Conservation (phyloP, 2,113 vertebrate species). For the Cnemophilus loriae region DNA sequence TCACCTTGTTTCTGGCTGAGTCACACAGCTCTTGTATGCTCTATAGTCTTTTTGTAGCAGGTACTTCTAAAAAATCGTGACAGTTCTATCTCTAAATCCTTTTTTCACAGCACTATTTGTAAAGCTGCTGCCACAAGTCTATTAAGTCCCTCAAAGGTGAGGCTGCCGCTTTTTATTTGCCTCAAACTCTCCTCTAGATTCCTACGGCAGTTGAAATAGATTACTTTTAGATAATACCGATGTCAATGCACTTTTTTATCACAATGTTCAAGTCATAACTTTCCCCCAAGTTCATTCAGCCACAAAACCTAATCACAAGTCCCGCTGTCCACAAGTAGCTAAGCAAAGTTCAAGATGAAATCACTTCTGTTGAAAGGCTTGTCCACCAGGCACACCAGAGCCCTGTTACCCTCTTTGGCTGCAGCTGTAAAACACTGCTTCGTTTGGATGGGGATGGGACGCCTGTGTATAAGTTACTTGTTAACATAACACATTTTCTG, state of each 20-base stretch:
- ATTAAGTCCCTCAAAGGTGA: not conserved
- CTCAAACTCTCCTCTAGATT: not conserved
- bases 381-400: not conserved
- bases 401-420: fast-evolving
- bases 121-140: not conserved
- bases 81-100: not conserved
- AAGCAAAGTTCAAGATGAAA: not conserved
- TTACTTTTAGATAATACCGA: not conserved
- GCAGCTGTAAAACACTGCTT: not conserved
- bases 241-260: not conserved
- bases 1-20: not conserved
- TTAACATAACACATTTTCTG: not conserved
- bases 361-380: not conserved
- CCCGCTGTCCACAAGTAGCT: fast-evolving
- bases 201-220: not conserved
- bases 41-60: not conserved
- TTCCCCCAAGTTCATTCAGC: not conserved
- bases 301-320: not conserved
- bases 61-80: not conserved
- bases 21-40: not conserved
- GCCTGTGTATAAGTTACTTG: not conserved
- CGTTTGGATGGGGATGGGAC: fast-evolving
- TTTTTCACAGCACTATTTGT: not conserved
- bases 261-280: not conserved
- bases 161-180: not conserved